Evolutionary conservation across 2,888 invertebrate genomes (phyloP).

Genomic region (Drosophila longiperda): DNA sequence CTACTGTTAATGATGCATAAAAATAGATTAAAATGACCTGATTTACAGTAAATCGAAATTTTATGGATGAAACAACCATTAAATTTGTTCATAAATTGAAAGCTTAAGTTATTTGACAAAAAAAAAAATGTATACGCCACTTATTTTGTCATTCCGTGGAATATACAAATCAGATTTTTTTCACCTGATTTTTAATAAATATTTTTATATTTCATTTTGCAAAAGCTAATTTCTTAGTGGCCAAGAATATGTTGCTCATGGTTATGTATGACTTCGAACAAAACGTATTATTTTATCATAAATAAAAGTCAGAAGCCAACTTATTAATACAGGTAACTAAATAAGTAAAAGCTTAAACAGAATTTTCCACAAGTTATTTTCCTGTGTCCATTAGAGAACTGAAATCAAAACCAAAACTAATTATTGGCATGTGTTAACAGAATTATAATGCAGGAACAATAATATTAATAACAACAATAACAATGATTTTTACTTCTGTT

Average conservation of each 20-base stretch:
- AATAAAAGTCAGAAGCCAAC: not conserved
- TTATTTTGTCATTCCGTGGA: not conserved
- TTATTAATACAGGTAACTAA: not conserved
- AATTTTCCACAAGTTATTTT: slow-evolving; percentile 1
- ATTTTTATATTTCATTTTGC: not conserved
- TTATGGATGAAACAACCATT: not conserved
- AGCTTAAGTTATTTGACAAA: not conserved
- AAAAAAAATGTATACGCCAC: not conserved
- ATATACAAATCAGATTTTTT: too few species aligned
- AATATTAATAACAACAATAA: not conserved
- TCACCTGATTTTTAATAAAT: not conserved
- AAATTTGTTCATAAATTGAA: not conserved
- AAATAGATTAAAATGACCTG: not conserved
- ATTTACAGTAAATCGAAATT: not conserved
- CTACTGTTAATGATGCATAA: not conserved
- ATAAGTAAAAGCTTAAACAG: not conserved
- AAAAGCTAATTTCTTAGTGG: not conserved
- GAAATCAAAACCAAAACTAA: not conserved
- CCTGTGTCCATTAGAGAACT: slow-evolving; percentile 12
- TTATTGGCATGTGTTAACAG: slow-evolving; percentile 1
- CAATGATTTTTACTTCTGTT: not conserved
- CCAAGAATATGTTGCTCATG: not conserved
- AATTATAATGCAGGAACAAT: not conserved
- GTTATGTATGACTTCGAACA: not conserved
- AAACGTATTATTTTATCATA: not conserved